These are phyloP conservation scores for Eilema caniola DNA, from an alignment of 2,888 invertebrate species.

Conservation along the genomic window DNA sequence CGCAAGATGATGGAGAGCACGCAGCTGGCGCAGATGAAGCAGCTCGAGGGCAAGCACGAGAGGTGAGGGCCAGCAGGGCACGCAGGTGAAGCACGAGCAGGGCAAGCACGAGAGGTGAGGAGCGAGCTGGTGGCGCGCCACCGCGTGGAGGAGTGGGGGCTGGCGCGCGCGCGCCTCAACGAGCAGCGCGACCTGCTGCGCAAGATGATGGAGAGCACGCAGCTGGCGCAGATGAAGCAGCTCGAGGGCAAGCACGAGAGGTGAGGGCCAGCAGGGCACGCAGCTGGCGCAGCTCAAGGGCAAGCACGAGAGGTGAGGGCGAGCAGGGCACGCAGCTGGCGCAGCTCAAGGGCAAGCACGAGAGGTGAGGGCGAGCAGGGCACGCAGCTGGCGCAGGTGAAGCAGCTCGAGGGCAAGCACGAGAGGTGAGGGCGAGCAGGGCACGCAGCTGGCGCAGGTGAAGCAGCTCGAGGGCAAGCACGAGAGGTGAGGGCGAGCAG, in stretches of 20 bases:
- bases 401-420: constrained; percentile 95
- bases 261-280: constrained; percentile 69
- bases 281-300: constrained; percentile 91
- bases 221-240: constrained; percentile 93
- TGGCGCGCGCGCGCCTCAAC: too few relatives aligned
- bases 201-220: constrained; percentile 15
- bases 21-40: constrained; percentile 91
- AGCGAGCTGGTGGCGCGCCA: too few relatives aligned
- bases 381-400: constrained; percentile 89
- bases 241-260: constrained; percentile 95
- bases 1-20: constrained; percentile 77
- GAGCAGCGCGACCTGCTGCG: not conserved
- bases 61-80: constrained; percentile 82
- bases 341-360: constrained; percentile 95
- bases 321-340: constrained; percentile 69
- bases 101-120: too few relatives aligned
- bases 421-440: constrained; percentile 93
- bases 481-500: constrained; percentile 92
- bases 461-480: constrained; percentile 96
- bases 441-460: constrained; percentile 88
- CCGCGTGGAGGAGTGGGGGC: not conserved
- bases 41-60: constrained; percentile 96
- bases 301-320: constrained; percentile 94
- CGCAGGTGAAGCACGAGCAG: constrained; percentile 91
- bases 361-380: constrained; percentile 88